Evolutionary conservation across 2,888 invertebrate genomes (phyloP), one percentile per base, ranked within the genome.

Genomic region (Ischnus inquisitorius): DNA sequence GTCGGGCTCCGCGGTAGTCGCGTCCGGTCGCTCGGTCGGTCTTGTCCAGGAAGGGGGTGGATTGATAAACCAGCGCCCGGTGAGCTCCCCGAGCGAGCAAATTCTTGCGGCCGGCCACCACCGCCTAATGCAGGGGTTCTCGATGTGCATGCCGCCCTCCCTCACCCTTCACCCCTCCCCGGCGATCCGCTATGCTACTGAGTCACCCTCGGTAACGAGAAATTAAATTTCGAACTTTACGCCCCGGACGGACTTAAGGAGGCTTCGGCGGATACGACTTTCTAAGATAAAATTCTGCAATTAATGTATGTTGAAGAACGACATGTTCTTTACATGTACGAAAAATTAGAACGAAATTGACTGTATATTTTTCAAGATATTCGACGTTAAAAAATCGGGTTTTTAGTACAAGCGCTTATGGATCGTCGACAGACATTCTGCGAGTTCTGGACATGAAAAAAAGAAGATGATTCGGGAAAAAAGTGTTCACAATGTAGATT

Each of bases 41-140:
- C 88, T 87, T 82, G 86, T 87, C 79, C 88, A 88, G 88, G 85
- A 88, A 88, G 87, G 91, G 34, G 90, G 85, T 88, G 87, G 90
- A 91, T 92, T 92, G 92, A 92, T 92, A 92, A 92, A 92, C 92
- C 91, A 91, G 90, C 89, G 89, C 84, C 69, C 34, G 76, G 74
- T 87, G 87, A 87, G 87, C 87, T 76, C 79, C 65, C 88, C 89
- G 87, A 89, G 89, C 90, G 87, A 88, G 86, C 87, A 90, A 91
- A 92, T 92, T 93, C 92, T 92, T 91, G 92, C 87, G 92, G 92
- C 86, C 87, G 87, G 82, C 91, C 92, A 87, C 90, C 87, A 85
- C 60, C 75, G 25, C 65, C 75, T 62, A 46, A 79, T 19, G 48
- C 84, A 84, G 86, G 77, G 84, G 82, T 82, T 86, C 84, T 79